Percentiles rank a stretch among this genome's conserved stretches.
These are phyloP conservation scores for Odontamblyopus lacepedii DNA, from an alignment of 2,797 vertebrate genomes.

Conservation along the genomic window DNA sequence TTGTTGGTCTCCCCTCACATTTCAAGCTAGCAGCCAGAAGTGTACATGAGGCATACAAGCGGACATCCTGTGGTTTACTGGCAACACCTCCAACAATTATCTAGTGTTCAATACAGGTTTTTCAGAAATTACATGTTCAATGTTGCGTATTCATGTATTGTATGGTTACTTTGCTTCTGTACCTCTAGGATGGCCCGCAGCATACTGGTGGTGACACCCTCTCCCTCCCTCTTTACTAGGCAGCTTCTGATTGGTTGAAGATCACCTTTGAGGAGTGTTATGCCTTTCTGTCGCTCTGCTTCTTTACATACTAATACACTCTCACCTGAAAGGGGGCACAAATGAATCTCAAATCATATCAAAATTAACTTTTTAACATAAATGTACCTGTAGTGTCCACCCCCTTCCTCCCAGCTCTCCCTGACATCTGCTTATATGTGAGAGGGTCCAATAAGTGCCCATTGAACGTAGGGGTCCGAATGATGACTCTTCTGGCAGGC, in stretches of 20 bases:
- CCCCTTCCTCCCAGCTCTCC: conserved; percentile 95
- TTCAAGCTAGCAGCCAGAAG: conserved; percentile 86
- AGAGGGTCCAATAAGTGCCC: conserved; percentile 89
- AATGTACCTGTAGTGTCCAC: conserved; percentile 87
- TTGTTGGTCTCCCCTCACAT: conserved; percentile 45
- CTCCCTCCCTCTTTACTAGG: conserved; percentile 84
- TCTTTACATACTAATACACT: conserved; percentile 95
- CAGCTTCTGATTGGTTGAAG: conserved; percentile 92
- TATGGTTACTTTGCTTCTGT: conserved; percentile 1
- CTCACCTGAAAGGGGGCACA: conserved; percentile 79
- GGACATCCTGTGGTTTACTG: conserved; percentile 87
- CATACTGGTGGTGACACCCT: conserved; percentile 90
- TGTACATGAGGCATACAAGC: conserved; percentile 88
- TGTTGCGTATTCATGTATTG: not conserved
- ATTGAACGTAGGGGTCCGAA: conserved; percentile 90
- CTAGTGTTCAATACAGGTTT: conserved; percentile 61
- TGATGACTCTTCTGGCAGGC: conserved; percentile 92
- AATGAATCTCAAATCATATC: not conserved
- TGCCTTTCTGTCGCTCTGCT: conserved; percentile 88
- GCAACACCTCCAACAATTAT: conserved; percentile 93
- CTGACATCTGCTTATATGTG: conserved; percentile 97
- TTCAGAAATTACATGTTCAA: not conserved
- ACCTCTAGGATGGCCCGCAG: conserved; percentile 96
- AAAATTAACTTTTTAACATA: not conserved
- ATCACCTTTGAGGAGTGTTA: conserved; percentile 84